These are phyloP conservation scores for Xestia ashworthii DNA, from an alignment of 2,888 invertebrate species.

Conservation along the genomic window DNA sequence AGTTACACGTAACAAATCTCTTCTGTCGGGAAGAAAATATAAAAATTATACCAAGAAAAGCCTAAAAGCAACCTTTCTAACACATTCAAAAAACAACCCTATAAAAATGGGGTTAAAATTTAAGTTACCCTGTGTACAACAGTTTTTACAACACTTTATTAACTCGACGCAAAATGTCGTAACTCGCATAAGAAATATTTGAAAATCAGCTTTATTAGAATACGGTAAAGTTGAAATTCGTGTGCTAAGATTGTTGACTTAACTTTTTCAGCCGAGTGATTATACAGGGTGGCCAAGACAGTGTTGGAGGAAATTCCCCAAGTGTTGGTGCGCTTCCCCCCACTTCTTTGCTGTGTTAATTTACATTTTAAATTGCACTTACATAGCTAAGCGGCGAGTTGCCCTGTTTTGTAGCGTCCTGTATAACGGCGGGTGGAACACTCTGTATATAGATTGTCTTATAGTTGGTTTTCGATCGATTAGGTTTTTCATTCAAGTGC, in stretches of 20 bases:
- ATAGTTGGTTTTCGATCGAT: constrained; percentile 59
- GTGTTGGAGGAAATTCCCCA: constrained; percentile 82
- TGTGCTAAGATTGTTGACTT: constrained; percentile 13
- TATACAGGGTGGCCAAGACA: constrained; percentile 81
- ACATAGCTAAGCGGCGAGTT: constrained; percentile 88
- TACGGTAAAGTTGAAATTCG: not conserved
- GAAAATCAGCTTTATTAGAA: constrained; percentile 18
- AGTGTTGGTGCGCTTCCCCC: constrained; percentile 80
- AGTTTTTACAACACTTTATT: constrained; percentile 66
- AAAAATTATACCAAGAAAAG: constrained; percentile 79
- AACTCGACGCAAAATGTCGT: constrained; percentile 9
- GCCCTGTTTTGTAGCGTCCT: constrained; percentile 85
- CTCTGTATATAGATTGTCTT: constrained; percentile 61
- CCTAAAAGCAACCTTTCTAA: constrained; percentile 71
- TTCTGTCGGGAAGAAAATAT: constrained; percentile 82
- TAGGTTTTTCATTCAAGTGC: constrained; percentile 59
- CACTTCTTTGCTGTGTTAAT: constrained; percentile 90
- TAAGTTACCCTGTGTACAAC: constrained; percentile 61
- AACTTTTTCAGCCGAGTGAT: constrained; percentile 66
- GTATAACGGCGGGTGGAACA: constrained; percentile 65
- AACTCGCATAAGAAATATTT: not conserved
- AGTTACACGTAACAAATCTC: constrained; percentile 83
- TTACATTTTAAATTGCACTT: constrained; percentile 92
- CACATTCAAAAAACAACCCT: constrained; percentile 70
- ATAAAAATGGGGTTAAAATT: constrained; percentile 31